Percentiles rank a stretch among this genome's conserved stretches.
Evolutionary conservation across 53 echinoderm and acorn worm species (phyloP).

Genomic region (Crossaster papposus): DNA sequence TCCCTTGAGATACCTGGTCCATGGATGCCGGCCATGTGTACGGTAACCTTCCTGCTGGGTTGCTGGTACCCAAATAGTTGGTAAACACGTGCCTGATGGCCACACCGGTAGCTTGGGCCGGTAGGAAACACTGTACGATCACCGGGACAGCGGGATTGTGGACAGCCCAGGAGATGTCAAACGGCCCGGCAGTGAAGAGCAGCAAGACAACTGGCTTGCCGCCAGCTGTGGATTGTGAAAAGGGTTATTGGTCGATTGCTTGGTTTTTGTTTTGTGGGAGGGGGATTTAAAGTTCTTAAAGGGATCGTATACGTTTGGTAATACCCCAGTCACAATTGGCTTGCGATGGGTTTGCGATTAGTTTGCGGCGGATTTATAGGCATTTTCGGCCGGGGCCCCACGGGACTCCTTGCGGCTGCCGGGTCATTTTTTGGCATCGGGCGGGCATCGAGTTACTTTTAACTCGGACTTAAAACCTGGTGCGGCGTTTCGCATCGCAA

Average conservation of each 20-base stretch:
- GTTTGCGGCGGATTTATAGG: too few species aligned
- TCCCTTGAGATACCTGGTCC: conserved; percentile 40
- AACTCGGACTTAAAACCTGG: too few species aligned
- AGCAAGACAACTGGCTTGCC: conserved; percentile 64
- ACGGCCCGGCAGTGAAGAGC: conserved; percentile 73
- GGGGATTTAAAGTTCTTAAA: too few species aligned
- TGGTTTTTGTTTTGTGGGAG: too few species aligned
- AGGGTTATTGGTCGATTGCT: neutral
- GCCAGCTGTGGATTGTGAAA: conserved; percentile 22
- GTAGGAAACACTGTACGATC: conserved; percentile 70
- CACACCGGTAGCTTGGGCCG: conserved; percentile 70
- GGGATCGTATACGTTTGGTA: too few species aligned
- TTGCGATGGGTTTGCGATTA: too few species aligned
- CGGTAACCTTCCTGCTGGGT: conserved; percentile 68
- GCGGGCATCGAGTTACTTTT: too few species aligned
- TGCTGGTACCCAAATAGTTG: conserved; percentile 27
- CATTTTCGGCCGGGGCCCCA: too few species aligned
- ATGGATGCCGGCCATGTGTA: conserved; percentile 66
- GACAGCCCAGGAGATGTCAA: conserved; percentile 64
- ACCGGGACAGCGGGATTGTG: conserved; percentile 31
- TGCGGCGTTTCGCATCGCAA: too few species aligned
- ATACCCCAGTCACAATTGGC: too few species aligned
- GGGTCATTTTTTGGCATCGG: too few species aligned
- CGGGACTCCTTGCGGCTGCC: too few species aligned
- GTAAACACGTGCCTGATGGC: conserved; percentile 50